Conservation (phyloP, 2,888 invertebrate species). For the Enchytraeus crypticus region DNA sequence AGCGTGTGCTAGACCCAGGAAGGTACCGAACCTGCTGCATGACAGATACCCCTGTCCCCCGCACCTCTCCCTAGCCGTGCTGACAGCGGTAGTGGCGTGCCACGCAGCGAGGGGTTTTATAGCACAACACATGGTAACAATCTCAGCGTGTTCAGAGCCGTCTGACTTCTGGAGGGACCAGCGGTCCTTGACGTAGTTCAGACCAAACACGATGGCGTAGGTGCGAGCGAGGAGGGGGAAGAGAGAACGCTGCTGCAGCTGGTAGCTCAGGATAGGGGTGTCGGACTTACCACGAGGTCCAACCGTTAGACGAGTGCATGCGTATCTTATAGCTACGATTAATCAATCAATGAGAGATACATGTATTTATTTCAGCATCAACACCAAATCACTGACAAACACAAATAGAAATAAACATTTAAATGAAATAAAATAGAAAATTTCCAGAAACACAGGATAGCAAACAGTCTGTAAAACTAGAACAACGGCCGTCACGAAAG, state of each 20-base stretch:
- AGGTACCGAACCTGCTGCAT: conserved; percentile 30
- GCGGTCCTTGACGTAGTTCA: conserved; percentile 30
- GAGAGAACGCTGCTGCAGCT: conserved; percentile 31
- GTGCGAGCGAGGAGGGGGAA: conserved; percentile 30
- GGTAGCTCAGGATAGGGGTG: conserved; percentile 30
- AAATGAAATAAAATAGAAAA: too few relatives aligned
- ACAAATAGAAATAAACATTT: too few relatives aligned
- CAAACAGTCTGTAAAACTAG: too few relatives aligned
- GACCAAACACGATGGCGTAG: conserved; percentile 31
- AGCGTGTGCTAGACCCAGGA: conserved; percentile 30
- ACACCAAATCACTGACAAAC: too few relatives aligned
- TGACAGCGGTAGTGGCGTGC: conserved; percentile 25
- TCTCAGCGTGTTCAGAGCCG: conserved; percentile 28
- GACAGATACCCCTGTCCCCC: conserved; percentile 33
- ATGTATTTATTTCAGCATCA: too few relatives aligned
- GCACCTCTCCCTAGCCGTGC: conserved; percentile 29
- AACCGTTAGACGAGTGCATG: conserved; percentile 31
- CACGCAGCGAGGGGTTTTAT: conserved; percentile 31
- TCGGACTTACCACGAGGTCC: conserved; percentile 29
- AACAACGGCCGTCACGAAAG: too few relatives aligned
- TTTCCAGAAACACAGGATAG: too few relatives aligned
- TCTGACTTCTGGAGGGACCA: conserved; percentile 24
- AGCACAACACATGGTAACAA: conserved; percentile 33
- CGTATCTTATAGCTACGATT: conserved; percentile 30
- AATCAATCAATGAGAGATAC: too few relatives aligned